phyloP scores from a whole-genome alignment of 2,888 invertebrate species.

The Melinopterus prodromus region DNA sequence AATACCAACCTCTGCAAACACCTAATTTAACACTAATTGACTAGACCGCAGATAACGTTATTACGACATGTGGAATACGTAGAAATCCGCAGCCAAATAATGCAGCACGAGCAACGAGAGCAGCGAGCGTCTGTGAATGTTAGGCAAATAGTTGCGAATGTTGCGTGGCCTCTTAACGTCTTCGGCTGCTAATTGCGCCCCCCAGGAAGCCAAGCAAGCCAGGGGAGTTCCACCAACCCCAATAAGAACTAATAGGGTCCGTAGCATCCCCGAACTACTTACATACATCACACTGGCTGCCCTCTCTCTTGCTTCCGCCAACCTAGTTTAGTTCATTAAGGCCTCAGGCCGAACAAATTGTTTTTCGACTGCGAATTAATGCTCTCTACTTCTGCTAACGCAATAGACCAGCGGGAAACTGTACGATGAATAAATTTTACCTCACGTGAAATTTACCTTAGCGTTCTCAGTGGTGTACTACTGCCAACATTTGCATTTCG shows the following conservation, averaged over 20 bases:
- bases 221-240: not conserved
- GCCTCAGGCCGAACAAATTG: not conserved
- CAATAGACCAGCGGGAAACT: not conserved
- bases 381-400: not conserved
- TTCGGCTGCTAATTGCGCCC: not conserved
- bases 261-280: not conserved
- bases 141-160: not conserved
- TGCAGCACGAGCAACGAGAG: not conserved
- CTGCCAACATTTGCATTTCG: not conserved
- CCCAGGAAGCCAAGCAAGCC: not conserved
- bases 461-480: not conserved
- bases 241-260: slow-evolving; percentile 4
- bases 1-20: not conserved
- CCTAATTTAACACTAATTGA: not conserved
- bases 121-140: not conserved
- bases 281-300: not conserved
- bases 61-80: not conserved
- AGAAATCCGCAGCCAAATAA: not conserved
- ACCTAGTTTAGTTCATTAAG: not conserved
- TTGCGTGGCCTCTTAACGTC: not conserved
- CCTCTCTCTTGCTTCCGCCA: not conserved
- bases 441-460: not conserved
- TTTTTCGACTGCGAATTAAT: slow-evolving; percentile 4
- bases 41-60: not conserved
- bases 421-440: not conserved